phyloP scores from a whole-genome alignment of 2,888 invertebrate species.

The Lamellibrachia satsuma region DNA sequence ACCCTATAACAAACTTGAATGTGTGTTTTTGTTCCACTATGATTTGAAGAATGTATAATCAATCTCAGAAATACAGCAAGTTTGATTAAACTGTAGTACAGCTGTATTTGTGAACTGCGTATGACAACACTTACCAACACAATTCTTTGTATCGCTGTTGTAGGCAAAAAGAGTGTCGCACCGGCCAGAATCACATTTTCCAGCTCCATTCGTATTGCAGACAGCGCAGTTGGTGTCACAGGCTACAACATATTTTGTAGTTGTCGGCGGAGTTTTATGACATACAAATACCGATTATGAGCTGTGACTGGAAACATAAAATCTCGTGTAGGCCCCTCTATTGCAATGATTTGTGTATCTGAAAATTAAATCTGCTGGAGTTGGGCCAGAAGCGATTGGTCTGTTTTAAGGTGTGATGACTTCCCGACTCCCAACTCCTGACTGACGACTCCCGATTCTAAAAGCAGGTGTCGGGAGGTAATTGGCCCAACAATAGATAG shows the following conservation, averaged over 20 bases:
- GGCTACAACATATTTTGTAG: slow-evolving; percentile 24
- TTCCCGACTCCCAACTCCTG: no score
- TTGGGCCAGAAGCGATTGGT: background rate
- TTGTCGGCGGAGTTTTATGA: background rate
- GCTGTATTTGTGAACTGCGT: background rate
- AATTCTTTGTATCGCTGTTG: background rate
- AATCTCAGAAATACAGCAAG: no score
- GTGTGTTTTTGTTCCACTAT: no score
- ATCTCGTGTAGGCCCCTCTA: background rate
- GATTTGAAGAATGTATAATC: no score
- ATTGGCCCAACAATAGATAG: no score
- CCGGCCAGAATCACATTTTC: slow-evolving; percentile 32
- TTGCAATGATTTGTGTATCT: background rate
- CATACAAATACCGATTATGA: background rate
- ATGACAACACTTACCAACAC: slow-evolving; percentile 4
- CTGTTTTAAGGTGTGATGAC: no score
- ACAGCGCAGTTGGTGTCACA: slow-evolving; percentile 32
- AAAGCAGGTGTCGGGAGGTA: no score
- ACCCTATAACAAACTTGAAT: no score
- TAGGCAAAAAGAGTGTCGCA: slow-evolving; percentile 28
- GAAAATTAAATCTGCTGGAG: background rate
- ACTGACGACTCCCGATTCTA: no score
- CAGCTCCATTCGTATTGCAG: slow-evolving; percentile 32
- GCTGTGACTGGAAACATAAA: background rate
- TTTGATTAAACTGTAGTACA: no score